These are phyloP conservation scores for Resseliella maxima DNA, from an alignment of 2,888 invertebrate species.

Conservation along the genomic window DNA sequence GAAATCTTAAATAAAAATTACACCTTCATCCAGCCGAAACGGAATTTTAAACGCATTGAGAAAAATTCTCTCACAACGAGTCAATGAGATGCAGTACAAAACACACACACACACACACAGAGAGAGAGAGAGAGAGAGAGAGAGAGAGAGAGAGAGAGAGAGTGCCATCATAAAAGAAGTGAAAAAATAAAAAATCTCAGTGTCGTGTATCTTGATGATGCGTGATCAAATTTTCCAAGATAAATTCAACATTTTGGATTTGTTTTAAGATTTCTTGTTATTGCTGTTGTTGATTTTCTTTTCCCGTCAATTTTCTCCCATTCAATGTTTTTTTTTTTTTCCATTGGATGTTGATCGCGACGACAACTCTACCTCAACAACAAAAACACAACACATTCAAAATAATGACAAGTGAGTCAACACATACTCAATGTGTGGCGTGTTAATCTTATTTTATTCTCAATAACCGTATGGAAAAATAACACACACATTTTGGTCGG, in stretches of 20 bases:
- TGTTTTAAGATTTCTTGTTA: neutral
- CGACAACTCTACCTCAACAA: too few species aligned
- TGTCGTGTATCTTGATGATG: neutral
- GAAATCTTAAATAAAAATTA: neutral
- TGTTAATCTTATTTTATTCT: too few species aligned
- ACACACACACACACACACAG: too few species aligned
- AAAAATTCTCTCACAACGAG: neutral
- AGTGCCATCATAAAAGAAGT: too few species aligned
- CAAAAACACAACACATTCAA: too few species aligned
- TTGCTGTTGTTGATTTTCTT: neutral
- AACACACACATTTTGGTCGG: too few species aligned
- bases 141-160: too few species aligned
- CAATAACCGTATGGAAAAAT: neutral
- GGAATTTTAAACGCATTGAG: neutral
- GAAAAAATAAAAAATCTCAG: neutral
- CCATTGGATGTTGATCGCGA: too few species aligned
- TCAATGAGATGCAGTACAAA: neutral
- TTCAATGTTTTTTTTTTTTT: too few species aligned
- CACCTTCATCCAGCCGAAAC: neutral
- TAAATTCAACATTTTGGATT: neutral
- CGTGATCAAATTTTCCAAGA: constrained; percentile 11
- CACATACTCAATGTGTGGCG: too few species aligned
- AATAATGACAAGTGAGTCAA: too few species aligned
- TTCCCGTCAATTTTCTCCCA: neutral
- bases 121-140: too few species aligned